Percentiles rank a stretch among this genome's conserved stretches.
Conservation (phyloP, 2,113 vertebrate species). For the Syngnathoides biaculeatus region DNA sequence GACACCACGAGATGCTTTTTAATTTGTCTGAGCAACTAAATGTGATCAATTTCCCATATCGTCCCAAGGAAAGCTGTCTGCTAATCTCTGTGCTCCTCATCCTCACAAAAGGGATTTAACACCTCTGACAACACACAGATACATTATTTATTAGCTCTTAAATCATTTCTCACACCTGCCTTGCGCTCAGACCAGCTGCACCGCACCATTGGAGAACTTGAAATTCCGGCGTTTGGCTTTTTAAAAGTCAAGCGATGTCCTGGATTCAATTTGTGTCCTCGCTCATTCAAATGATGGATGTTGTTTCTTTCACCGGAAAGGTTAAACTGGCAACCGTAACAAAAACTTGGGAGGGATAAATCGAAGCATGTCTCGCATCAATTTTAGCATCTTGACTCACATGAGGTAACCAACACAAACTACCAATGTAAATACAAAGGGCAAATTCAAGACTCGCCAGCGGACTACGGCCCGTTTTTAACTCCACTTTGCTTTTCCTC, state of each 20-base stretch:
- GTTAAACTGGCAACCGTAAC: conserved; percentile 33
- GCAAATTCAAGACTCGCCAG: no score
- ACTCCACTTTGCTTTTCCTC: no score
- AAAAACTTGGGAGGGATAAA: conserved; percentile 5
- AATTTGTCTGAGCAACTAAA: background rate
- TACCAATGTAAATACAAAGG: no score
- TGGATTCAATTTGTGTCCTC: background rate
- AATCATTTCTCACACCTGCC: conserved; percentile 32
- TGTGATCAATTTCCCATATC: background rate
- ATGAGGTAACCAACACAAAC: no score
- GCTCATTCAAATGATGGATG: conserved; percentile 19
- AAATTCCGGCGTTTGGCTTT: conserved; percentile 2
- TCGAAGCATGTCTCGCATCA: background rate
- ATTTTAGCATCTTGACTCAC: background rate
- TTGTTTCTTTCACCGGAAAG: conserved; percentile 10
- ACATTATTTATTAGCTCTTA: conserved; percentile 41
- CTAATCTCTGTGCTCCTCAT: conserved; percentile 7
- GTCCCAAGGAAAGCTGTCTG: conserved; percentile 7
- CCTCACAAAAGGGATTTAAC: background rate
- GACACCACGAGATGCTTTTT: background rate
- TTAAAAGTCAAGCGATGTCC: background rate
- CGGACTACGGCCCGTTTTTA: no score
- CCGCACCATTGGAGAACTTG: background rate
- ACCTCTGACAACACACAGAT: conserved; percentile 22
- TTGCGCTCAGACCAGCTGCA: conserved; percentile 3